Percentiles rank a stretch among this genome's conserved stretches.
phyloP scores from a whole-genome alignment of 2,888 invertebrate genomes.

The Strigamia crassipes region DNA sequence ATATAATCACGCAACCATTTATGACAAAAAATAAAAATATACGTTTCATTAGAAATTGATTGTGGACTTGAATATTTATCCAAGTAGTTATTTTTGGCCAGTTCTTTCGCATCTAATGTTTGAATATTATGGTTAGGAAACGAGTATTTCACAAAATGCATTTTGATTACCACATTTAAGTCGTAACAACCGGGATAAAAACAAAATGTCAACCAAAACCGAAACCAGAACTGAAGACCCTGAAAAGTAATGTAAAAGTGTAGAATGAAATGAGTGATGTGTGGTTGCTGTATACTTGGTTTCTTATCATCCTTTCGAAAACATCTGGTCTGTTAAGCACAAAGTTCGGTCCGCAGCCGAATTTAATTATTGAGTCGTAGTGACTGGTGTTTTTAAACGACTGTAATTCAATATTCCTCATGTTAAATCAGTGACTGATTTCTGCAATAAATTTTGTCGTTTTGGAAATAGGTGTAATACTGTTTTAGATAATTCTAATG shows the following conservation, averaged over 20 bases:
- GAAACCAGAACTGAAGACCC: neutral
- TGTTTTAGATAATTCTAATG: neutral
- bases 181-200: conserved; percentile 18
- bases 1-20: neutral
- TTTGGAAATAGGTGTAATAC: neutral
- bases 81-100: neutral
- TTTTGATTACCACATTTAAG: neutral
- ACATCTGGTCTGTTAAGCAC: neutral
- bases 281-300: neutral
- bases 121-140: too few relatives aligned
- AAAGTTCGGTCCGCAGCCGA: conserved; percentile 1
- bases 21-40: neutral
- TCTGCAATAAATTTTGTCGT: neutral
- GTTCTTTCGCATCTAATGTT: neutral
- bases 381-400: neutral
- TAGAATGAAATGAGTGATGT: neutral
- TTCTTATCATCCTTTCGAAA: neutral
- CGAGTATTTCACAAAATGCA: neutral
- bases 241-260: neutral
- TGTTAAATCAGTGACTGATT: neutral
- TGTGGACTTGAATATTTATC: neutral
- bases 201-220: conserved; percentile 1
- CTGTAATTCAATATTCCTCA: neutral
- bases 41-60: neutral
- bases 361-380: neutral